These are phyloP conservation scores for Lates calcarifer DNA, from an alignment of 2,113 vertebrate species.

Conservation along the genomic window DNA sequence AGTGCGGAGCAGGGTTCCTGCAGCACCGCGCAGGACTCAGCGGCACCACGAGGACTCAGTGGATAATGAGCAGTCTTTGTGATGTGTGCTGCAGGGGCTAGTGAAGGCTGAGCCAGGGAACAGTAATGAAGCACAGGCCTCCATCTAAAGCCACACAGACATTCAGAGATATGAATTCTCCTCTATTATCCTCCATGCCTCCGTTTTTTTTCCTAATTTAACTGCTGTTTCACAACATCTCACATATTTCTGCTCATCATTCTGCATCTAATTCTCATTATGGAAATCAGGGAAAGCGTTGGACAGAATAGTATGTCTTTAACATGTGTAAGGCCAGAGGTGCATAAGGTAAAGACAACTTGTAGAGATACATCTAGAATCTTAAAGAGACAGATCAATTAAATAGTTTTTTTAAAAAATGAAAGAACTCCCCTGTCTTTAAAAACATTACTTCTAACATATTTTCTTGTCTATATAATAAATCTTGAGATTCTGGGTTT, in stretches of 20 bases:
- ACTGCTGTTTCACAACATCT: slow-evolving; percentile 48
- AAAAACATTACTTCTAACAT: too few species aligned
- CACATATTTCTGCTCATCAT: slow-evolving; percentile 28
- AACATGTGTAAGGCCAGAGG: background rate
- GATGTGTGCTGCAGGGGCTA: slow-evolving; percentile 64
- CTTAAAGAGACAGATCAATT: slow-evolving; percentile 5
- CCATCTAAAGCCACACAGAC: slow-evolving; percentile 35
- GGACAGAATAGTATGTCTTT: background rate
- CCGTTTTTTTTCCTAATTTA: background rate
- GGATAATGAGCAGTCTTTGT: slow-evolving; percentile 70
- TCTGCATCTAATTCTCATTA: slow-evolving; percentile 22
- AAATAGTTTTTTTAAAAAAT: background rate
- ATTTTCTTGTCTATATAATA: background rate
- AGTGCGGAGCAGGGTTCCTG: slow-evolving; percentile 51
- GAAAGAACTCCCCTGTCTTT: background rate
- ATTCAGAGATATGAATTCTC: slow-evolving; percentile 23
- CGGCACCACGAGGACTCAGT: slow-evolving; percentile 46
- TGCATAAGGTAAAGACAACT: background rate
- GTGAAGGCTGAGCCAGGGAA: slow-evolving; percentile 48
- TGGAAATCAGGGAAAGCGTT: slow-evolving; percentile 7
- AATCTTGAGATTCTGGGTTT: background rate
- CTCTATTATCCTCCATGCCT: slow-evolving; percentile 16
- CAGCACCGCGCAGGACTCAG: slow-evolving; percentile 43
- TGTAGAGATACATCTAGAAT: background rate
- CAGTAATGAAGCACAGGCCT: slow-evolving; percentile 54